Conservation (phyloP, 2,113 vertebrate species). For the Colius striatus region DNA sequence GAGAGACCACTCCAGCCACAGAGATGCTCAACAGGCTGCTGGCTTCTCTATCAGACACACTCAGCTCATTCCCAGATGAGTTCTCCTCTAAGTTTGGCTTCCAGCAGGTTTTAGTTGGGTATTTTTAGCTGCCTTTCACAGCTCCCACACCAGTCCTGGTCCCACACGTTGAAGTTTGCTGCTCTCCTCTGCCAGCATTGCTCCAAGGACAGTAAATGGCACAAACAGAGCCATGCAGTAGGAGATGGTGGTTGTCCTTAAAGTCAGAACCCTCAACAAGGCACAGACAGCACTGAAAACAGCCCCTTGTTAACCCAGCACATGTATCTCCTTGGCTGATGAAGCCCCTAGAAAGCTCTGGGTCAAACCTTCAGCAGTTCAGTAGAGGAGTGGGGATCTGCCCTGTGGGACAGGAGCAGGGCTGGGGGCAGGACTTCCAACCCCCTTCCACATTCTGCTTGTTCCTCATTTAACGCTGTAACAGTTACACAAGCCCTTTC, state of each 20-base stretch:
- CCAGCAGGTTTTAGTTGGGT: background rate
- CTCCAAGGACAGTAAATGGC: fast-evolving
- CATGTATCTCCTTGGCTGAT: background rate
- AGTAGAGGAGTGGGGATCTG: background rate
- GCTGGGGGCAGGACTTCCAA: background rate
- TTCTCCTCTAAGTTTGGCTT: background rate
- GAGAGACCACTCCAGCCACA: background rate
- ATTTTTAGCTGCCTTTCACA: background rate
- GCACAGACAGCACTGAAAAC: background rate
- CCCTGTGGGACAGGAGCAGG: fast-evolving
- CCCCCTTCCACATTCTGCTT: fast-evolving
- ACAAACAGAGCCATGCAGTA: fast-evolving
- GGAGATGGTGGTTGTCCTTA: background rate
- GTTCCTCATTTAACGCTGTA: background rate
- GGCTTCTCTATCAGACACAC: background rate
- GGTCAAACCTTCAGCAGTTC: background rate
- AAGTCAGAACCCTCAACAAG: background rate
- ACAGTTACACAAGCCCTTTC: background rate
- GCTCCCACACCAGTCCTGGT: background rate
- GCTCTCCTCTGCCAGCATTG: background rate
- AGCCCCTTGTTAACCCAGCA: background rate
- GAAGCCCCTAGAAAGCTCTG: background rate
- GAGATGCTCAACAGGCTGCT: background rate
- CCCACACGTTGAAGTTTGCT: fast-evolving
- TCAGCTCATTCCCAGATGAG: background rate